These are phyloP conservation scores for Meghimatium bilineatum DNA, from an alignment of 2,888 invertebrate genomes.

Conservation along the genomic window DNA sequence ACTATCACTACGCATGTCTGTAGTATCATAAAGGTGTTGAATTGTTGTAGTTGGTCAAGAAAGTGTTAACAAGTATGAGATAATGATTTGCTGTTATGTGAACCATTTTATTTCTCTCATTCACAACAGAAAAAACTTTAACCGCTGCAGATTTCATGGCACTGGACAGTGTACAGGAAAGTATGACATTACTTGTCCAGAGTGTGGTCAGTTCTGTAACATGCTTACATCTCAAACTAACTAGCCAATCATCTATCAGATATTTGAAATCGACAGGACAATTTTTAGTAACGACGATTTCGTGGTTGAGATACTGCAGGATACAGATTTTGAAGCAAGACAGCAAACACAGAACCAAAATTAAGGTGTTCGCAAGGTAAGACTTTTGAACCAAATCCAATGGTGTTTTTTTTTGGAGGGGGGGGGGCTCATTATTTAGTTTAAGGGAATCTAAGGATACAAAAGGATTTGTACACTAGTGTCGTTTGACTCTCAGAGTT, in stretches of 20 bases:
- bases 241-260: neutral
- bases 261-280: slow-evolving; percentile 4
- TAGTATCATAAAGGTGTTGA: too few relatives aligned
- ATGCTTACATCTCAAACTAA: slow-evolving; percentile 6
- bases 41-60: too few relatives aligned
- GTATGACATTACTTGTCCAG: neutral
- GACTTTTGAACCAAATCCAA: neutral
- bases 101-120: neutral
- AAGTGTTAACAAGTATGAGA: too few relatives aligned
- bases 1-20: too few relatives aligned
- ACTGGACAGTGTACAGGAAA: slow-evolving; percentile 24
- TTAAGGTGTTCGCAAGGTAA: slow-evolving; percentile 33
- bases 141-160: slow-evolving; percentile 23
- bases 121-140: neutral
- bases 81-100: too few relatives aligned
- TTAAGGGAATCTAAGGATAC: too few relatives aligned
- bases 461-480: too few relatives aligned
- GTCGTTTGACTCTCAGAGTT: too few relatives aligned
- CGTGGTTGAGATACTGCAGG: slow-evolving; percentile 22
- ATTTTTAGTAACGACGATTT: slow-evolving; percentile 7
- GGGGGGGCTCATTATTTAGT: too few relatives aligned
- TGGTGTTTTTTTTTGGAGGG: too few relatives aligned
- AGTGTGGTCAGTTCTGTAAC: slow-evolving; percentile 30
- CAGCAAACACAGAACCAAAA: neutral
- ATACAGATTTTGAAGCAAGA: neutral